A percentile compares a stretch with the other conserved stretches of the same genome.
Evolutionary conservation across 2,113 vertebrate species (phyloP).

Genomic region (Urocolius indicus): DNA sequence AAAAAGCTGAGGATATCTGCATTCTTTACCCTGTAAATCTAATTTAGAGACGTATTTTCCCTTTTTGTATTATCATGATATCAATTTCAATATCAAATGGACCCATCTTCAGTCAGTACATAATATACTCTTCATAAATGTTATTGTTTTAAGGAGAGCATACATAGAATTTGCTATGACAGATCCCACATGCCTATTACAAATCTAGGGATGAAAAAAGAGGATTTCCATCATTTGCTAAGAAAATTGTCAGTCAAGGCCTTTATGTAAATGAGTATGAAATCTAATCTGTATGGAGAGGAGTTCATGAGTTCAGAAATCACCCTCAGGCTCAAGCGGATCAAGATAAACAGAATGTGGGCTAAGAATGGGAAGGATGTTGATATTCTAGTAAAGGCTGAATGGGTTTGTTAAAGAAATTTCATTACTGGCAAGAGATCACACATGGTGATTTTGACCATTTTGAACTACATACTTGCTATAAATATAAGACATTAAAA

Average conservation of each 20-base stretch:
- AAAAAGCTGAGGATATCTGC: not conserved
- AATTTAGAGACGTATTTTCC: not conserved
- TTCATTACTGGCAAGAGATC: not conserved
- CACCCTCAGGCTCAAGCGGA: not conserved
- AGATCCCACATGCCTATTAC: not conserved
- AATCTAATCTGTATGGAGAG: slow-evolving; percentile 1
- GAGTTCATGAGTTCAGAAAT: not conserved
- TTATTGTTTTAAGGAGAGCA: not conserved
- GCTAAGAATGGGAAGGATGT: not conserved
- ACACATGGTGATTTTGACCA: not conserved
- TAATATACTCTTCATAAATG: not conserved
- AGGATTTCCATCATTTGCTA: not conserved
- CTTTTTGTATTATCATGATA: not conserved
- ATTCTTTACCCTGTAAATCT: not conserved
- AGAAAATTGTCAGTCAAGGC: not conserved
- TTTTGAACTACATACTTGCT: not conserved
- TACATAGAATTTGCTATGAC: not conserved
- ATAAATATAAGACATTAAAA: not conserved
- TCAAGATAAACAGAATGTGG: not conserved
- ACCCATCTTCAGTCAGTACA: not conserved
- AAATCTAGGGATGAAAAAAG: not conserved
- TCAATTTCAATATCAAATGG: not conserved
- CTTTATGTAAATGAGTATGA: not conserved
- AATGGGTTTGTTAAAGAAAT: not conserved
- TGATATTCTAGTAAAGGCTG: not conserved